These are phyloP conservation scores for Bettongia penicillata DNA, from an alignment of 2,113 vertebrate genomes.

Conservation along the genomic window DNA sequence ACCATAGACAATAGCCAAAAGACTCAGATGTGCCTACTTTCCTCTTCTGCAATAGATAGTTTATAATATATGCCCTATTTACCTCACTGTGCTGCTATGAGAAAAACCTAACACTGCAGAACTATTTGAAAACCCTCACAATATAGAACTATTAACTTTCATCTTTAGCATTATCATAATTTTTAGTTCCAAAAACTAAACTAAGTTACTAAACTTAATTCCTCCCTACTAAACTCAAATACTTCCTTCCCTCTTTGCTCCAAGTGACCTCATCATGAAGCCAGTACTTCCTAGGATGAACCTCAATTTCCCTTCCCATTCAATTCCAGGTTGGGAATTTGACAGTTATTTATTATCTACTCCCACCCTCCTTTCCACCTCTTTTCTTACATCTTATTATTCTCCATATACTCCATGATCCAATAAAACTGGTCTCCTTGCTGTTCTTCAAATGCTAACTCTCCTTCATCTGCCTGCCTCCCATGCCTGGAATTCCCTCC, in stretches of 20 bases:
- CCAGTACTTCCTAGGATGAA: background rate
- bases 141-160: background rate
- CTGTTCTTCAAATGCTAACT: background rate
- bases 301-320: background rate
- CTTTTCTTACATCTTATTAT: background rate
- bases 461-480: background rate
- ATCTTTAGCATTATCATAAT: background rate
- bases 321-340: background rate
- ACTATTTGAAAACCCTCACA: background rate
- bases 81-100: background rate
- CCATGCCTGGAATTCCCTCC: background rate
- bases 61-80: background rate
- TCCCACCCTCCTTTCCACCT: background rate
- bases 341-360: background rate
- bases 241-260: background rate
- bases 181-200: background rate
- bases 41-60: background rate
- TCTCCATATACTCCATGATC: background rate
- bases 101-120: background rate
- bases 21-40: background rate
- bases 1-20: background rate
- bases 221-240: background rate
- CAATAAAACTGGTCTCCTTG: background rate
- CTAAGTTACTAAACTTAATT: too few species aligned
- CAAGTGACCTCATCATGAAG: background rate